Base-by-base conservation (phyloP, 2,888 invertebrate genomes). In the Heliconius cydno region DNA sequence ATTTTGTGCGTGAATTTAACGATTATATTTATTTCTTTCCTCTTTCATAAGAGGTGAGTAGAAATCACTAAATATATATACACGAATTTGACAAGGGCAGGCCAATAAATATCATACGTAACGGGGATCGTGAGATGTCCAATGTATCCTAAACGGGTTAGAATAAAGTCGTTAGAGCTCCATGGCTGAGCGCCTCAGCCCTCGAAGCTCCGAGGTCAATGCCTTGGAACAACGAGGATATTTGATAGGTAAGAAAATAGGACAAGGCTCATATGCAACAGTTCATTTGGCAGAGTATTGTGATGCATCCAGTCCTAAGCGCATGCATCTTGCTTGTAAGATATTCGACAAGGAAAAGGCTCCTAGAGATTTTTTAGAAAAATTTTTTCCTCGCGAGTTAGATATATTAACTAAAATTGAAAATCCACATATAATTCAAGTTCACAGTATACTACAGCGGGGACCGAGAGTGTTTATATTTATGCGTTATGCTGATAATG, bases 381-480 rank as follows among this genome's bases (percentile, higher is more conserved):
- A 98, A 93, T 99, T 99, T 94, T 98, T 99, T 87, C 98, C 99
- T 46, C 96, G 99, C 81, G 99, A 99, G 95, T 95, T 99, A 85
- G 98, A 98, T 86, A 98, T 99, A 85, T 93, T 98, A 81, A 98
- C 97, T 41, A 97, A 97, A 91, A 97, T 99, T 84, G 97, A 98
- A 90, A 98, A 99, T 92, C 97, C 98, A 12, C 97, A 98, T 88
- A 97, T 99, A 72, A 98, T 98, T 84, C 97, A 97, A 95, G 97
- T 98, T 41, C 98, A 98, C 89, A 98, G 98, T 88, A 98, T 98
- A 84, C 92, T 98, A 79, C 97, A 98, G 88, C 96, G 98, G 82
- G 98, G 98, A 4, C 97, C 97, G 15, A 96, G 97, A 87, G 97
- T 98, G 73, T 98, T 98, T 91, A 98, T 98, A 86, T 98, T 98